Conservation (phyloP, 1,140 invertebrate species). For the Penaeus chinensis region DNA sequence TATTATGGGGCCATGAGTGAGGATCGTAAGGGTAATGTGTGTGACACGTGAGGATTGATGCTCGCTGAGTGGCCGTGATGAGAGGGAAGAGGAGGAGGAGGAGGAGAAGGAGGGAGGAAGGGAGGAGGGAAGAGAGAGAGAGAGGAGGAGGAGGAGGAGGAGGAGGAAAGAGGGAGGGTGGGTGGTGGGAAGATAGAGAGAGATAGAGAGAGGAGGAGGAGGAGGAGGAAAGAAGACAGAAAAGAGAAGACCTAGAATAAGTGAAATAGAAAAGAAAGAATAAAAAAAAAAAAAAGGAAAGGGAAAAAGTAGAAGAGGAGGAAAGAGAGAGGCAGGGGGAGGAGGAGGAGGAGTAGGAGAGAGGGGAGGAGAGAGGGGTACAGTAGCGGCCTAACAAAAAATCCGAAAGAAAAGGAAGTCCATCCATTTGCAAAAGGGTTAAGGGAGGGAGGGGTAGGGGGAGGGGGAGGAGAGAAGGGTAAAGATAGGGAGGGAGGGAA, state of each 20-base stretch:
- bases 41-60: conserved; percentile 18
- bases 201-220: too few relatives aligned
- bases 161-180: too few relatives aligned
- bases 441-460: too few relatives aligned
- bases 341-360: conserved; percentile 30
- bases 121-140: too few relatives aligned
- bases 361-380: conserved; percentile 26
- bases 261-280: too few relatives aligned
- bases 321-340: neutral
- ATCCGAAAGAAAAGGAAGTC: conserved; percentile 46
- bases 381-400: conserved; percentile 48
- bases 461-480: neutral
- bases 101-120: neutral
- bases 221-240: too few relatives aligned
- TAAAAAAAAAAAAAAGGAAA: too few relatives aligned
- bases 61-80: conserved; percentile 19
- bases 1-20: neutral
- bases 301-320: too few relatives aligned
- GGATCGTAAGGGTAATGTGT: neutral
- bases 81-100: conserved; percentile 15
- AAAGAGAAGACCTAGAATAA: too few relatives aligned
- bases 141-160: too few relatives aligned
- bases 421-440: conserved; percentile 44
- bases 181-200: too few relatives aligned
- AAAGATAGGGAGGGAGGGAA: neutral